Percentiles rank a stretch among this genome's conserved stretches.
These are phyloP conservation scores for Caenorhabditis sp. DNA, from an alignment of 2,888 invertebrate genomes.

Conservation along the genomic window DNA sequence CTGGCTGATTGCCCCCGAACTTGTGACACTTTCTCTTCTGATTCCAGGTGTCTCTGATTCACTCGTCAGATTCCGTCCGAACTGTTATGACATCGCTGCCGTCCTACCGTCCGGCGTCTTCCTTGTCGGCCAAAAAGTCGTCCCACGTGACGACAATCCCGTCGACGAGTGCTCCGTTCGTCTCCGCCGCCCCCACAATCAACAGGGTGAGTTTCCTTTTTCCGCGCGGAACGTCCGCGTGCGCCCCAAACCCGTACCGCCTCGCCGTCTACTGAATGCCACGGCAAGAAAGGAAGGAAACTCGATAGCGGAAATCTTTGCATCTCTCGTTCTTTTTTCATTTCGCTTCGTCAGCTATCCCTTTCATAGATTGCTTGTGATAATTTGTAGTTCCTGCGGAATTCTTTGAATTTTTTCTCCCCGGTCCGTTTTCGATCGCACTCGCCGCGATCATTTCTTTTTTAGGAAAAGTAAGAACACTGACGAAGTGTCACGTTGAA, in stretches of 20 bases:
- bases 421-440: not conserved
- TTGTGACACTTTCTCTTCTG: not conserved
- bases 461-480: not conserved
- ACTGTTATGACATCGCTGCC: slow-evolving; percentile 14
- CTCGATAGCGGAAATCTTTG: slow-evolving; percentile 37
- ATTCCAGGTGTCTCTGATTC: slow-evolving; percentile 61
- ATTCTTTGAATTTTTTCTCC: slow-evolving; percentile 35
- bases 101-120: slow-evolving; percentile 35
- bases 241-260: not conserved
- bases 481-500: slow-evolving; percentile 28
- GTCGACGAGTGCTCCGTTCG: slow-evolving; percentile 7
- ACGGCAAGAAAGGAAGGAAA: slow-evolving; percentile 23
- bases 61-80: slow-evolving; percentile 57
- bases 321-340: not conserved
- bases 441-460: not conserved
- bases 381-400: slow-evolving; percentile 41
- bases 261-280: too few relatives aligned
- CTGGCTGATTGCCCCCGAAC: too few relatives aligned
- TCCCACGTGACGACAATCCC: slow-evolving; percentile 13
- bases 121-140: slow-evolving; percentile 22
- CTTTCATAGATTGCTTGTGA: slow-evolving; percentile 42
- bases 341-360: slow-evolving; percentile 25
- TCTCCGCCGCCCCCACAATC: not conserved
- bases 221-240: slow-evolving; percentile 5
- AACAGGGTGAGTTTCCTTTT: slow-evolving; percentile 31